Evolutionary conservation across 2,888 invertebrate genomes (phyloP).

Genomic region (Dioctria linearis): DNA sequence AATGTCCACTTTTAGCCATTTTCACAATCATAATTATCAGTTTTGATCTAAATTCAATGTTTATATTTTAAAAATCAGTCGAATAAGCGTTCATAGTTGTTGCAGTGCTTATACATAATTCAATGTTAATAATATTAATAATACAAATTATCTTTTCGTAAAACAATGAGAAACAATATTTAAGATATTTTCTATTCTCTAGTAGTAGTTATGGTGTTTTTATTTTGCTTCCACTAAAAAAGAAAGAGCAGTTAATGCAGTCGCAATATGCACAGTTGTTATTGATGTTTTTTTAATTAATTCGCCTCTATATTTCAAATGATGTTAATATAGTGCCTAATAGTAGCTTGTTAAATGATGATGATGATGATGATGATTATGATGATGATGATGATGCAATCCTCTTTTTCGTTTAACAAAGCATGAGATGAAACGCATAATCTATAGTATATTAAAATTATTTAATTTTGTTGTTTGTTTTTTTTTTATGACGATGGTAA

Average conservation of each 20-base stretch:
- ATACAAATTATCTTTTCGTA: not conserved
- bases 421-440: too few relatives aligned
- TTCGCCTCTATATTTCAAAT: too few relatives aligned
- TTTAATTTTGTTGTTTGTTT: too few relatives aligned
- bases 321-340: too few relatives aligned
- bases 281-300: too few relatives aligned
- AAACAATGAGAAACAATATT: not conserved
- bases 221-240: not conserved
- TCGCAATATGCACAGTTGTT: not conserved
- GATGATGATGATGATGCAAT: too few relatives aligned
- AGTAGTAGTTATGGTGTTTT: not conserved
- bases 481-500: too few relatives aligned
- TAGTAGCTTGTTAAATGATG: too few relatives aligned
- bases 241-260: not conserved
- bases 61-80: not conserved
- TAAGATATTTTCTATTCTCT: not conserved
- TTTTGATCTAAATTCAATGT: too few relatives aligned
- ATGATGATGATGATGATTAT: too few relatives aligned
- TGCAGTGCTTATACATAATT: constrained; percentile 4
- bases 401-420: too few relatives aligned
- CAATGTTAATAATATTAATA: not conserved
- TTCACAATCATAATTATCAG: not conserved
- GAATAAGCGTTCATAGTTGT: constrained; percentile 3
- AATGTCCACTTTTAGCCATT: not conserved
- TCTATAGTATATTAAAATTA: too few relatives aligned